A percentile compares a stretch with the other conserved stretches of the same genome.
Conservation (phyloP, 2,113 vertebrate genomes). For the Crotalus tigris region DNA sequence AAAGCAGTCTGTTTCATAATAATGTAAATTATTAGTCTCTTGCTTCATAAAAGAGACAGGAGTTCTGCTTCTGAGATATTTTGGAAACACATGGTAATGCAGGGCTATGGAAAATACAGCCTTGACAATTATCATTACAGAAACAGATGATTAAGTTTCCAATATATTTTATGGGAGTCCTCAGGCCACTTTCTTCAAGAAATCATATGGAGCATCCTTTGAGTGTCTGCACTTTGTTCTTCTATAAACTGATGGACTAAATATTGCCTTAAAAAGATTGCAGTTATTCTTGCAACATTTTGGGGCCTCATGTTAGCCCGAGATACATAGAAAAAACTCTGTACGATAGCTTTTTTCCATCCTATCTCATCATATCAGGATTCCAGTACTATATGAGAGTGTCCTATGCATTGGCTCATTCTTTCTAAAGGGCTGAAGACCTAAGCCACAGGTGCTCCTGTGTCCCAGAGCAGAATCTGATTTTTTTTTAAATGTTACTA, state of each 20-base stretch:
- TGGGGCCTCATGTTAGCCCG: background rate
- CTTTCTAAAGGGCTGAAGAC: background rate
- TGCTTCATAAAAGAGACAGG: background rate
- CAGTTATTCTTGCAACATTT: background rate
- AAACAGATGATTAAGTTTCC: slow-evolving; percentile 1
- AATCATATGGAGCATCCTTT: background rate
- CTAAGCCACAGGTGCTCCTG: background rate
- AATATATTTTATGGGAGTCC: background rate
- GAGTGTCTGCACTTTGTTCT: background rate
- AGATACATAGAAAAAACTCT: background rate
- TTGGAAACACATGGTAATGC: slow-evolving; percentile 9
- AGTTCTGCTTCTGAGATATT: slow-evolving; percentile 10
- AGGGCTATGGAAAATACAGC: background rate
- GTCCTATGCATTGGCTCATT: background rate
- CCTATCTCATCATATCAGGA: background rate
- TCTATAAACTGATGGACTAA: background rate
- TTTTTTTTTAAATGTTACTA: background rate
- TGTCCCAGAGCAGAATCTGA: background rate
- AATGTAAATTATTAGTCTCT: background rate
- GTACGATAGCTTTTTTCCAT: background rate
- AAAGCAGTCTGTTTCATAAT: slow-evolving; percentile 5
- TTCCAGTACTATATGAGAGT: no score
- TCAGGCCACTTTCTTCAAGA: background rate
- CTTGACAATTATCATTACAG: background rate
- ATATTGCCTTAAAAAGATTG: background rate